phyloP scores from a whole-genome alignment of 2,888 invertebrate genomes.

The Odontothrips loti region DNA sequence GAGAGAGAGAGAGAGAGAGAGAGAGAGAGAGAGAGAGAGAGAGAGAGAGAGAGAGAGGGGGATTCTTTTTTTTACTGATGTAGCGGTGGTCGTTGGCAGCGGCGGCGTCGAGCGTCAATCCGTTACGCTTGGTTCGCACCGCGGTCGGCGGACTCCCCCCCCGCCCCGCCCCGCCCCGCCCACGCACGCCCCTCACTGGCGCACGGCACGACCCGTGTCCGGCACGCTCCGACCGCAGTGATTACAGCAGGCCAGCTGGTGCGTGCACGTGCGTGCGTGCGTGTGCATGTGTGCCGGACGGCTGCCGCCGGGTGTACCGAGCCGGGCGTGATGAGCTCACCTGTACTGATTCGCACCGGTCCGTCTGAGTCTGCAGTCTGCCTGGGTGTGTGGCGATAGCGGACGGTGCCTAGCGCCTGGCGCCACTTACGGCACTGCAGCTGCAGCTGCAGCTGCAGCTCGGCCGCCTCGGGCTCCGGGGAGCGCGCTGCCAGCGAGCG shows the following conservation, averaged over 20 bases:
- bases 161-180: neutral
- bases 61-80: too few species aligned
- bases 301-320: neutral
- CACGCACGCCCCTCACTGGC: neutral
- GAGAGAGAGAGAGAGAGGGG: too few species aligned
- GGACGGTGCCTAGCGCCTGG: too few species aligned
- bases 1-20: constrained; percentile 1
- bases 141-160: neutral
- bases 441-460: too few species aligned
- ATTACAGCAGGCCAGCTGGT: neutral
- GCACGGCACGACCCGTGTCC: neutral
- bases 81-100: neutral
- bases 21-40: neutral
- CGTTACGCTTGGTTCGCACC: neutral
- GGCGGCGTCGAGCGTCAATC: neutral
- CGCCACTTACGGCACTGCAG: too few species aligned
- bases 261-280: neutral
- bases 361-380: too few species aligned
- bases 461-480: too few species aligned
- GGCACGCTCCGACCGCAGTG: neutral
- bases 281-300: neutral
- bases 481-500: too few species aligned
- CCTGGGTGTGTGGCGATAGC: too few species aligned
- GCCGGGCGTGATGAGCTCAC: neutral
- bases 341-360: neutral